Evolutionary conservation across 2,113 vertebrate species (phyloP).

Genomic region (Oophaga pumilio): DNA sequence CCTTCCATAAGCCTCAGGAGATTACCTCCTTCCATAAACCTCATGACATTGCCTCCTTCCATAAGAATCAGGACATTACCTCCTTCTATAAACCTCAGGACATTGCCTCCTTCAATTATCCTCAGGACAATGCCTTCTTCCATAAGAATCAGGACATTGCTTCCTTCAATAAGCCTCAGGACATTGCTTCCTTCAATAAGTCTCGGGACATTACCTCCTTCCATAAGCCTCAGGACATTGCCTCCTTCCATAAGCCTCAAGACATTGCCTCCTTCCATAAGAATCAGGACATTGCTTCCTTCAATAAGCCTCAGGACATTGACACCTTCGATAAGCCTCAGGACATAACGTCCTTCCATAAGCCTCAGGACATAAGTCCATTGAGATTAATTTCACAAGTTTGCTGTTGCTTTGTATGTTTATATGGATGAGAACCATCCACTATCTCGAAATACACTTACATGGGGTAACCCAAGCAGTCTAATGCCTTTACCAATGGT

Average conservation of each 20-base stretch:
- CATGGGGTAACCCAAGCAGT: neutral
- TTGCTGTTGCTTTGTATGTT: neutral
- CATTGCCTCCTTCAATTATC: conserved; percentile 76
- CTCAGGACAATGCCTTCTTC: conserved; percentile 68
- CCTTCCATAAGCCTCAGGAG: no score
- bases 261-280: no score
- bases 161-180: conserved; percentile 74
- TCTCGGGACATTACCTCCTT: conserved; percentile 31
- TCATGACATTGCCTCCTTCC: conserved; percentile 68
- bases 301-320: no score
- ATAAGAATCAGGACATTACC: conserved; percentile 68
- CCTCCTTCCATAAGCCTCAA: no score
- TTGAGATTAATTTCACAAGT: neutral
- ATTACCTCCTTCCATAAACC: no score
- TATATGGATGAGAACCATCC: neutral
- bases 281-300: no score
- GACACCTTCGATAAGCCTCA: no score
- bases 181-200: conserved; percentile 80
- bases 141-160: conserved; percentile 79
- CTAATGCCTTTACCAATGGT: neutral
- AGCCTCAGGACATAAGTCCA: no score
- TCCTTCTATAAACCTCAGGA: conserved; percentile 74
- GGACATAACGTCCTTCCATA: no score
- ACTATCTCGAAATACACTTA: neutral
- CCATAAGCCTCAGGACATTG: no score